Evolutionary conservation across 2,113 vertebrate species (phyloP).

Genomic region (Lagopus leucura): DNA sequence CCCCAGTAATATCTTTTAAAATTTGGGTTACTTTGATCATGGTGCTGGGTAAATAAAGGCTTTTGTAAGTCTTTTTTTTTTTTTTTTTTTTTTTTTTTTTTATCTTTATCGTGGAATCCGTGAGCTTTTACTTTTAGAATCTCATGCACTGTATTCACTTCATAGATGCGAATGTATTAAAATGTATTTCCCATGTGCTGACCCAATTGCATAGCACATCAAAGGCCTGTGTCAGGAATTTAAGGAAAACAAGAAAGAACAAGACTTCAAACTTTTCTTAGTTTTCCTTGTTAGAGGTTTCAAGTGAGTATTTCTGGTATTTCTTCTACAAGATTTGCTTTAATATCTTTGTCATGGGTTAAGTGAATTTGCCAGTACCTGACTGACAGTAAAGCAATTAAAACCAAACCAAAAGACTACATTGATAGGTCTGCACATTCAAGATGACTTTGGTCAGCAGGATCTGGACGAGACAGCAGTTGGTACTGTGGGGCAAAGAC

Average conservation of each 20-base stretch:
- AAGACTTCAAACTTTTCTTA: slow-evolving; percentile 1
- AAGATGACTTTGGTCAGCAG: not conserved
- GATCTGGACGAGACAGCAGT: not conserved
- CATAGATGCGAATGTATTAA: slow-evolving; percentile 23
- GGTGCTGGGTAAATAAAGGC: not conserved
- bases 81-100: not conserved
- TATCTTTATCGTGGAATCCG: not conserved
- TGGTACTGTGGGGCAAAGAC: not conserved
- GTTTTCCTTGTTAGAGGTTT: slow-evolving; percentile 46
- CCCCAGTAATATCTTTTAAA: not conserved
- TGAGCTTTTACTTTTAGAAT: slow-evolving; percentile 30
- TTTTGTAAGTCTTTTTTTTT: not conserved
- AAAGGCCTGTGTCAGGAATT: slow-evolving; percentile 34
- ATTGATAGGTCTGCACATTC: not conserved
- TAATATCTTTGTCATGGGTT: not conserved
- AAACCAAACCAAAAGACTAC: not conserved
- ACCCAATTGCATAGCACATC: slow-evolving; percentile 69
- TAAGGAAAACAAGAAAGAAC: not conserved
- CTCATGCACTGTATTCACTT: slow-evolving; percentile 22
- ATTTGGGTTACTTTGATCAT: not conserved
- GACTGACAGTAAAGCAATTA: not conserved
- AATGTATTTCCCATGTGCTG: slow-evolving; percentile 59
- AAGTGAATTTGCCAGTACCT: not conserved
- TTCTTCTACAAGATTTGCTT: not conserved
- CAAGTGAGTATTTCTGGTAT: not conserved